phyloP scores from a whole-genome alignment of 2,113 vertebrate genomes.

The Odocoileus virginianus region DNA sequence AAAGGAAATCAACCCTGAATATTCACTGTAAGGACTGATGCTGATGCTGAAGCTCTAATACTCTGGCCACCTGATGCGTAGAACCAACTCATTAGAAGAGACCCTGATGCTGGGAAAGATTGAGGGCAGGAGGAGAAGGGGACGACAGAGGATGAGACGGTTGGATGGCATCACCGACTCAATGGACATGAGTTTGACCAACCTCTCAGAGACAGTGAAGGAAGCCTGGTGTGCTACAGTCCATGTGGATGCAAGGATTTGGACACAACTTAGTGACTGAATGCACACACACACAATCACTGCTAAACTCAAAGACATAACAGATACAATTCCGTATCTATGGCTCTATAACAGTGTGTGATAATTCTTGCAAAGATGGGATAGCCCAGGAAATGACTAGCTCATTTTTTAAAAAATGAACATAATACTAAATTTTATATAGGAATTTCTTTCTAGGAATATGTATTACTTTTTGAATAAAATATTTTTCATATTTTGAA shows the following conservation, averaged over 20 bases:
- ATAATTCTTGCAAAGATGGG: not conserved
- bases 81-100: not conserved
- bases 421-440: not conserved
- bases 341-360: not conserved
- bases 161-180: not conserved
- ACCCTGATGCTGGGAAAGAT: not conserved
- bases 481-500: not conserved
- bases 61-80: not conserved
- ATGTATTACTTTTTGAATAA: not conserved
- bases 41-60: not conserved
- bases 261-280: not conserved
- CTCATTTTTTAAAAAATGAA: not conserved
- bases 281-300: not conserved
- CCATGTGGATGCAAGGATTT: not conserved
- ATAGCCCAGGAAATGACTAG: not conserved
- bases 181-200: not conserved
- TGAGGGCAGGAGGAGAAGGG: not conserved
- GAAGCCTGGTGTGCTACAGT: not conserved
- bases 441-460: not conserved
- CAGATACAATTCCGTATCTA: not conserved
- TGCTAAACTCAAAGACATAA: not conserved
- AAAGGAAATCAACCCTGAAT: not conserved
- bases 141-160: not conserved
- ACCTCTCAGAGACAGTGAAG: not conserved
- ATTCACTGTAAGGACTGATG: not conserved